These are phyloP conservation scores for Dicaeum eximium DNA, from an alignment of 2,113 vertebrate genomes.

Conservation along the genomic window DNA sequence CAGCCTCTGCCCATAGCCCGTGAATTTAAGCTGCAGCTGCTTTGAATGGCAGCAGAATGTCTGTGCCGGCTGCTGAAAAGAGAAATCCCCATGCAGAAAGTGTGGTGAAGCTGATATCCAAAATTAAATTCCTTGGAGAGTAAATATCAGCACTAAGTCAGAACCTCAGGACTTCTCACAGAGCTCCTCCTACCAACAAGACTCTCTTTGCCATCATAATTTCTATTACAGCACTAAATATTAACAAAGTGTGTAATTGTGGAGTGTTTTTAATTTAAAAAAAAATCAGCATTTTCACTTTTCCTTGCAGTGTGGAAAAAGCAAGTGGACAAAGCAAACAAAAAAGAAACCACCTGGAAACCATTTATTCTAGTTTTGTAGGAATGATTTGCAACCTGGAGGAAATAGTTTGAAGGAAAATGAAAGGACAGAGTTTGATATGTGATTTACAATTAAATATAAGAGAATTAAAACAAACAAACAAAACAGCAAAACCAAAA, in stretches of 20 bases:
- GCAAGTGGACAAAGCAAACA: not conserved
- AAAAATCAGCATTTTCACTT: not conserved
- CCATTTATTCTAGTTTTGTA: not conserved
- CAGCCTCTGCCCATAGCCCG: not conserved
- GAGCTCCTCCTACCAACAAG: not conserved
- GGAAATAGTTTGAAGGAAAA: not conserved
- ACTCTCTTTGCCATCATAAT: not conserved
- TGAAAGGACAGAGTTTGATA: not conserved
- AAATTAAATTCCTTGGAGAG: not conserved
- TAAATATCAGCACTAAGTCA: not conserved
- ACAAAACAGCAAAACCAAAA: not conserved
- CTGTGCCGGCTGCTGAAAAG: accelerated
- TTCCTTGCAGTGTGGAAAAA: not conserved
- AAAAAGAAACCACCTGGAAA: not conserved
- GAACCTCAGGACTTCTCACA: not conserved
- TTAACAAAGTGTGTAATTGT: not conserved
- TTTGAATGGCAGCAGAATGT: not conserved
- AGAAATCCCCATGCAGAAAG: not conserved
- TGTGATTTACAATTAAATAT: not conserved
- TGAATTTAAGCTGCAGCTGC: not conserved
- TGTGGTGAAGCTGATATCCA: not conserved
- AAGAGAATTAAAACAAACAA: not conserved
- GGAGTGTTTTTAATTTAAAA: not conserved
- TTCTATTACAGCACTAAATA: not conserved
- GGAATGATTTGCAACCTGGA: not conserved